A percentile compares a stretch with the other conserved stretches of the same genome.
phyloP scores from a whole-genome alignment of 2,888 invertebrate species.

The Gymnocheta viridis region DNA sequence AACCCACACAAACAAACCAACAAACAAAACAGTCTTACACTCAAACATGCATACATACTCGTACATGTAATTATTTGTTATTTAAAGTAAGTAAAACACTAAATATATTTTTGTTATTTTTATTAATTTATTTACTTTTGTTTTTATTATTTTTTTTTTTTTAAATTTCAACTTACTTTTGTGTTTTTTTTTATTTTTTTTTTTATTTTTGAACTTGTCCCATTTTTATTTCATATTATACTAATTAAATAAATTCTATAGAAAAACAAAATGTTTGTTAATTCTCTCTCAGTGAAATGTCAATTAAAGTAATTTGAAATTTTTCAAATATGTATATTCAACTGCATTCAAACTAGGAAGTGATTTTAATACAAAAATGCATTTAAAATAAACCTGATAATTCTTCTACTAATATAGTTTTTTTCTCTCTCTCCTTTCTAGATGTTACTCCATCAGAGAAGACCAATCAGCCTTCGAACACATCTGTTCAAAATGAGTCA shows the following conservation, averaged over 20 bases:
- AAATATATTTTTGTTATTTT: constrained; percentile 40
- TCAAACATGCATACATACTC: constrained; percentile 40
- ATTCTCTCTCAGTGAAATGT: constrained; percentile 32
- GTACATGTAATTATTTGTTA: constrained; percentile 3
- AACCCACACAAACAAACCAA: constrained; percentile 39
- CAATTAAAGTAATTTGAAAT: constrained; percentile 68
- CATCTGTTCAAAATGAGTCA: constrained; percentile 75
- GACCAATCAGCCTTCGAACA: constrained; percentile 5
- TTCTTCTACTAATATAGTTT: constrained; percentile 44
- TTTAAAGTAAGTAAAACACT: constrained; percentile 55
- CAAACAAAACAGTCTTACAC: constrained; percentile 45
- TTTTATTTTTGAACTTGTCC: not conserved
- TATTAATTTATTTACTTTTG: constrained; percentile 27
- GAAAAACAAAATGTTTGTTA: constrained; percentile 20
- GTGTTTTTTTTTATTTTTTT: constrained; percentile 27
- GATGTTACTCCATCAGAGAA: constrained; percentile 36
- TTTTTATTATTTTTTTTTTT: constrained; percentile 63
- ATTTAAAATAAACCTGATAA: not conserved
- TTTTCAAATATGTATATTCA: constrained; percentile 55
- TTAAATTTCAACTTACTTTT: constrained; percentile 69
- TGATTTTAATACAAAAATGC: constrained; percentile 21
- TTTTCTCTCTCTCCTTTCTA: constrained; percentile 57
- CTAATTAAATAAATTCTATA: not conserved
- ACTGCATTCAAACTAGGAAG: not conserved
- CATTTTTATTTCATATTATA: not conserved